Evolutionary conservation across 1,140 invertebrate genomes (phyloP), one percentile per base, ranked within the genome.

Genomic region (Zelostemma sp.): DNA sequence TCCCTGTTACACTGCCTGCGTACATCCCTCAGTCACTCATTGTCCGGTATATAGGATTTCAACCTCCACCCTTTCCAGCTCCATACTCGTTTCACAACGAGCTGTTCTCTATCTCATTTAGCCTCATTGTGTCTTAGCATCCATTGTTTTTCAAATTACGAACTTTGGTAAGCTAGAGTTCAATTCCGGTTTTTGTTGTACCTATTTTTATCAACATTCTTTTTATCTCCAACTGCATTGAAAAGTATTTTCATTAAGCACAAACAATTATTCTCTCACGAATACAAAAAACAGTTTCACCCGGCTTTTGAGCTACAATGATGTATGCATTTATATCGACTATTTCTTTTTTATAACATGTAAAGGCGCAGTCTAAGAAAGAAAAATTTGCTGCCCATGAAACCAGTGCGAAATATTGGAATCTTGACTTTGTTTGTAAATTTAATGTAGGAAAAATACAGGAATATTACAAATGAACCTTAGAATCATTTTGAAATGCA

Each of bases 101-200:
- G 74, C 70, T 76, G 64, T 79, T 77, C 81, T 80, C 82, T 80
- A 81, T 85, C 83, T 84, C 82, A 85, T 85, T 85, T 84, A 75
- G 81, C 80, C 81, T 84, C 82, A 84, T 85, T 84, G 81, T 84
- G 71, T 78, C 76, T 78, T 77, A 78, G 70, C 75, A 70, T 77
- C 82, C 77, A 84, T 85, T 84, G 82, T 85, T 84, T 85, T 83
- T 85, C 83, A 83, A 84, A 85, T 84, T 84, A 84, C 82, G 76
- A 79, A 80, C 82, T 81, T 78, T 80, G 75, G 73, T 72, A 74
- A 75, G 73, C 46, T 73, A 69, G 68, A 83, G 79, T 76, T 81
- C 77, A 76, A 83, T 81, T 81, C 80, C 78, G 79, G 73, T 80
- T 82, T 80, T 80, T 80, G 74, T 76, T 62, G 75, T 68, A 61